Conservation (phyloP, 2,113 vertebrate species). For the Glareola pratincola region DNA sequence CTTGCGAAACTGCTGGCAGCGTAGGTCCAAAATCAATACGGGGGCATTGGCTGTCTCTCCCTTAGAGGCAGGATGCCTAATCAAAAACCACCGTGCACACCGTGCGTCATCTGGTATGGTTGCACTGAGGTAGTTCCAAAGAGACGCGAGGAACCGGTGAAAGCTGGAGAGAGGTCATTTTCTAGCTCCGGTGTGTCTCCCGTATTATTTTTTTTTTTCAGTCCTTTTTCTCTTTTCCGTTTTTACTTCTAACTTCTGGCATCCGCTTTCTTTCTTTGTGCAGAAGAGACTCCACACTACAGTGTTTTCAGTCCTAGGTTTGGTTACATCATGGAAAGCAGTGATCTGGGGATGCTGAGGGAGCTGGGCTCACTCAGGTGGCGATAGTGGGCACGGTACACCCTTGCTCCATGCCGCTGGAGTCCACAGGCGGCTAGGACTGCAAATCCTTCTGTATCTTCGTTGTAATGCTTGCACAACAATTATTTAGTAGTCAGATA, state of each 20-base stretch:
- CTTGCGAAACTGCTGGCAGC: neutral
- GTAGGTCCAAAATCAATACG: neutral
- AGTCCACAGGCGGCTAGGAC: neutral
- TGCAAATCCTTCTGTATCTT: slow-evolving; percentile 41
- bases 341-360: neutral
- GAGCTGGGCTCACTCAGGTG: neutral
- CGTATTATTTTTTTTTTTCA: accelerated
- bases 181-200: neutral
- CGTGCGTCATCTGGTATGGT: accelerated
- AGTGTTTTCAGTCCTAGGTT: neutral
- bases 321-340: neutral
- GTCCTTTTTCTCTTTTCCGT: neutral
- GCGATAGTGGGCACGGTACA: neutral
- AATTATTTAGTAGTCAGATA: slow-evolving; percentile 14
- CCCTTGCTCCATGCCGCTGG: accelerated
- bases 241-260: slow-evolving; percentile 11
- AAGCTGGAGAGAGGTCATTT: neutral
- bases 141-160: neutral
- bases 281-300: neutral
- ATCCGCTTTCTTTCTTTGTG: neutral
- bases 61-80: neutral
- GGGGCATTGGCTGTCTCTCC: neutral
- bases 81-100: neutral
- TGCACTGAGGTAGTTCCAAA: neutral
- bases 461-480: slow-evolving; percentile 52